phyloP scores from a whole-genome alignment of 2,888 invertebrate genomes.

The Tribolium freemani region DNA sequence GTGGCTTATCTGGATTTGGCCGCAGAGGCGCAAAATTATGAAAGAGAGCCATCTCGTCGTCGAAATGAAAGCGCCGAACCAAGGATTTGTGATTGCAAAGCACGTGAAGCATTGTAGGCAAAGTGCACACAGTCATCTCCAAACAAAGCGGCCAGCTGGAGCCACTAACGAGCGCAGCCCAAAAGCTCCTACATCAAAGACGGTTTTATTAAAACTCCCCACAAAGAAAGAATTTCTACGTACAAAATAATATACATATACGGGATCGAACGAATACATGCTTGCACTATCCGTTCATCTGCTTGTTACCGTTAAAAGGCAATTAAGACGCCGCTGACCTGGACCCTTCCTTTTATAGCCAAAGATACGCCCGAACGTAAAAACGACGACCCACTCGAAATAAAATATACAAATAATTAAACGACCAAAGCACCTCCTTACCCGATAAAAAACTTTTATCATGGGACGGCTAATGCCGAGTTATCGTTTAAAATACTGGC shows the following conservation, averaged over 20 bases:
- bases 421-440: not conserved
- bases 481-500: not conserved
- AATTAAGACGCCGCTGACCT: conserved; percentile 10
- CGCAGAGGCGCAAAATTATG: conserved; percentile 31
- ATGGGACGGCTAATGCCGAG: not conserved
- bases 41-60: conserved; percentile 21
- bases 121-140: conserved; percentile 63
- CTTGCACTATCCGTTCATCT: not conserved
- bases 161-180: conserved; percentile 64
- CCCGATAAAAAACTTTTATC: conserved; percentile 1
- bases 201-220: conserved; percentile 60
- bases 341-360: conserved; percentile 3
- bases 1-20: conserved; percentile 33
- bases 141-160: conserved; percentile 64
- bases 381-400: conserved; percentile 7
- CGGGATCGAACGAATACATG: conserved; percentile 4
- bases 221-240: conserved; percentile 61
- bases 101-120: conserved; percentile 62
- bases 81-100: conserved; percentile 60
- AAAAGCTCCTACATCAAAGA: conserved; percentile 63
- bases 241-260: conserved; percentile 41
- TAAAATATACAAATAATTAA: conserved; percentile 24
- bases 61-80: conserved; percentile 48
- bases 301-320: conserved; percentile 23
- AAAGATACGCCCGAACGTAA: conserved; percentile 6